Conservation (phyloP, 1,140 invertebrate genomes). For the Neuroterus valhalla region DNA sequence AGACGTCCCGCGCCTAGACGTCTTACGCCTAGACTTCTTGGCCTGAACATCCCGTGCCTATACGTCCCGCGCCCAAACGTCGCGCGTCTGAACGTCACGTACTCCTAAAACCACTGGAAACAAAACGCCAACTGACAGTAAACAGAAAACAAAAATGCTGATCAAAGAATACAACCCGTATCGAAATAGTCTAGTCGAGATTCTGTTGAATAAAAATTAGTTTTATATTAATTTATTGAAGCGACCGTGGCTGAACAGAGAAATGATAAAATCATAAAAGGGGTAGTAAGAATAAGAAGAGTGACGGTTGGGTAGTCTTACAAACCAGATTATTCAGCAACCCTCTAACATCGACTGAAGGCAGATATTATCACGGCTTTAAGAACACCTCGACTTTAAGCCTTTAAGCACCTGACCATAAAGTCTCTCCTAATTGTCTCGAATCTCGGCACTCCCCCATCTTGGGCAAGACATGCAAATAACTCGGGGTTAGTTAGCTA, state of each 20-base stretch:
- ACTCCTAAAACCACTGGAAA: too few species aligned
- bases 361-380: constrained; percentile 52
- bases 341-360: constrained; percentile 26
- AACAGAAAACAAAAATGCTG: too few species aligned
- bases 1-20: too few species aligned
- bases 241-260: constrained; percentile 14
- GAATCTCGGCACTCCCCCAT: constrained; percentile 70
- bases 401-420: constrained; percentile 73
- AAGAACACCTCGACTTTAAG: constrained; percentile 70
- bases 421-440: constrained; percentile 71
- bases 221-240: too few species aligned
- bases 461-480: constrained; percentile 72
- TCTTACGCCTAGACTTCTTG: too few species aligned
- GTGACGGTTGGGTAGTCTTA: constrained; percentile 26
- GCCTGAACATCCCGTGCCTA: too few species aligned
- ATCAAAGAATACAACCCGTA: too few species aligned
- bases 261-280: constrained; percentile 11
- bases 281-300: constrained; percentile 29
- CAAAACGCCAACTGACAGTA: too few species aligned
- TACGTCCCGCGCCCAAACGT: too few species aligned
- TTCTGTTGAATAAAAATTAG: too few species aligned
- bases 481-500: constrained; percentile 75
- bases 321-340: constrained; percentile 18
- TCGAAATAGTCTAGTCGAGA: too few species aligned
- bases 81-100: too few species aligned